Evolutionary conservation across 2,888 invertebrate species (phyloP), one percentile per base, ranked within the genome.

Genomic region (Epicampocera succincta): DNA sequence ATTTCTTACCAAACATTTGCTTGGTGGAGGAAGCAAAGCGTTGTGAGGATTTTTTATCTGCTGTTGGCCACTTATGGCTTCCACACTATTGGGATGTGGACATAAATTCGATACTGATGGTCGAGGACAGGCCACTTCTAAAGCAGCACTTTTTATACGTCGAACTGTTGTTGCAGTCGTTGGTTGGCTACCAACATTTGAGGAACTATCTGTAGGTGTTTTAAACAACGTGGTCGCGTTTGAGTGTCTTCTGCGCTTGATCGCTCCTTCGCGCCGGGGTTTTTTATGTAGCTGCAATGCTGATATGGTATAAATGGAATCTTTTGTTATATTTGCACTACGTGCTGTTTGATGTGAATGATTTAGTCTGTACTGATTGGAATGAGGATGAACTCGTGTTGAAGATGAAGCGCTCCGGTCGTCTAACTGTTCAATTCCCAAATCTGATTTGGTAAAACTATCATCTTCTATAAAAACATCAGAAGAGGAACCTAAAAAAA

Each of bases 41-140:
- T 91, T 93, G 87, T 93, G 92, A 3, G 94, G 94, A 89, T 94
- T 94, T 85, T 94, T 93, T n/a, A 94, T 91, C 87, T 88, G 88
- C 56, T 93, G 93, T 86, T 93, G 93, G 0, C 94, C 94, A 60
- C 88, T 88, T 44, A 96, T 95, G 6, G 95, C 94, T 90, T 96
- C 96, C 54, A 95, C 94, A 88, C 96, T 96, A 87, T 95, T 96
- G 0, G 96, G 96, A 91, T 96, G 95, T 17, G 95, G 94, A n/a
- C 94, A 94, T 86, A 96, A 92, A 88, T 95, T 94, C 80, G 94
- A 94, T 21, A 94, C 93, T 80, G 94, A 94, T 0, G 94, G 93
- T 46, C 94, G 94, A 12, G 94, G 94, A 85, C 94, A 95, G 19
- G 94, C 93, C 58, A 94, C 94, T 89, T 95, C 95, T 85, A 95